These are phyloP conservation scores for Heliconius cydno DNA, from an alignment of 2,888 invertebrate species.

Conservation along the genomic window DNA sequence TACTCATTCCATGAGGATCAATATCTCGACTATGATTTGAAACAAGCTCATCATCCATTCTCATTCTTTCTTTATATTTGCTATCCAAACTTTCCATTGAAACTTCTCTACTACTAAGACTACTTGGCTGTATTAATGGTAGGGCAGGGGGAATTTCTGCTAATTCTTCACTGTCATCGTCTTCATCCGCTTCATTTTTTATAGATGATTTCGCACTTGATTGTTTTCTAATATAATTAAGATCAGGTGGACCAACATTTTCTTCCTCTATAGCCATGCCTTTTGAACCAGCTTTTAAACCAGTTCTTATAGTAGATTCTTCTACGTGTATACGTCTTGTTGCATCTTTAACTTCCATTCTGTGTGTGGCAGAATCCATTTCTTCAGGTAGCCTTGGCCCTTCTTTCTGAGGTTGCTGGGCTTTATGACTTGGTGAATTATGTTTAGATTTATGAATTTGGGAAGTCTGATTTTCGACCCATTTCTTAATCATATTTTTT, in stretches of 20 bases:
- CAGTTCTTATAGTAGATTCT: slow-evolving; percentile 84
- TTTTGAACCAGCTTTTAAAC: slow-evolving; percentile 82
- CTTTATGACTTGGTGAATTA: slow-evolving; percentile 78
- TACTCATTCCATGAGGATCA: slow-evolving; percentile 77
- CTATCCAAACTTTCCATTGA: slow-evolving; percentile 92
- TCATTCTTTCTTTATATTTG: slow-evolving; percentile 88
- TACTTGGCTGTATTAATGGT: slow-evolving; percentile 88
- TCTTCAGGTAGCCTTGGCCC: slow-evolving; percentile 62
- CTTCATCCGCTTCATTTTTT: slow-evolving; percentile 85
- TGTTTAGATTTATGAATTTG: slow-evolving; percentile 89
- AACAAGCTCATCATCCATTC: slow-evolving; percentile 82
- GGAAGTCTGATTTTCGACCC: slow-evolving; percentile 95
- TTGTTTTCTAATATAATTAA: slow-evolving; percentile 57
- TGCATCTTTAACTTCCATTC: slow-evolving; percentile 80
- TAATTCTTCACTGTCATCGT: slow-evolving; percentile 91
- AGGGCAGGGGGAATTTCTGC: slow-evolving; percentile 92
- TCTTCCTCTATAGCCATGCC: slow-evolving; percentile 80
- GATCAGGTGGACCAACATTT: slow-evolving; percentile 72
- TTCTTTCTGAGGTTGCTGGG: slow-evolving; percentile 60
- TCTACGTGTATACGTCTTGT: slow-evolving; percentile 83
- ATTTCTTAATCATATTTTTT: slow-evolving; percentile 95
- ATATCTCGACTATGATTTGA: slow-evolving; percentile 84
- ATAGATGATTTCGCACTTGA: slow-evolving; percentile 62
- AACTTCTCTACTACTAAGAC: slow-evolving; percentile 90
- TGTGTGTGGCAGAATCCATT: slow-evolving; percentile 60